Percentiles rank a stretch among this genome's conserved stretches.
Evolutionary conservation across 1,140 invertebrate genomes (phyloP).

Genomic region (Pogonomyrmex barbatus): DNA sequence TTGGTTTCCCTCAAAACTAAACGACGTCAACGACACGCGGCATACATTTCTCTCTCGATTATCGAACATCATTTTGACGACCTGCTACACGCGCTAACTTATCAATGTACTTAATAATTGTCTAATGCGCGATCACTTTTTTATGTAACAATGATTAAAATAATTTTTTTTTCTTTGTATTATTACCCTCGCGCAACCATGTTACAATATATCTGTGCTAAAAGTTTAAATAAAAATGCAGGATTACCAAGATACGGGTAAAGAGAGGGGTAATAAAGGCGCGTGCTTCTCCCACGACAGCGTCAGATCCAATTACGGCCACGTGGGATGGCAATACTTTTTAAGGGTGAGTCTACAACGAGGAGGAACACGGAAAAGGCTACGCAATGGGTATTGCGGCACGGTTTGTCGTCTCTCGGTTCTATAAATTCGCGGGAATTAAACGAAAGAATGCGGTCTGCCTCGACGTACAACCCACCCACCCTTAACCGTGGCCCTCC

Average conservation of each 20-base stretch:
- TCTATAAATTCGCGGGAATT: constrained; percentile 86
- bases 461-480: constrained; percentile 83
- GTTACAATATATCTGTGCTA: background rate
- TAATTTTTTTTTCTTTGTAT: background rate
- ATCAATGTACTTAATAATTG: background rate
- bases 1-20: constrained; percentile 57
- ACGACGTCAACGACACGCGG: constrained; percentile 59
- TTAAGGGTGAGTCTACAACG: constrained; percentile 79
- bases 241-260: constrained; percentile 39
- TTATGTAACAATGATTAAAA: background rate
- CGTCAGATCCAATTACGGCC: constrained; percentile 83
- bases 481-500: constrained; percentile 76
- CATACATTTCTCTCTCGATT: constrained; percentile 62
- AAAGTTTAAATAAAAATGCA: constrained; percentile 24
- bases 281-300: constrained; percentile 67
- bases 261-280: constrained; percentile 70
- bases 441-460: constrained; percentile 87
- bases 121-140: background rate
- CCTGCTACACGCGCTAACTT: background rate
- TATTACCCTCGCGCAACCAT: background rate
- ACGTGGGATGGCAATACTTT: constrained; percentile 81
- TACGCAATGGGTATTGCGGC: constrained; percentile 71
- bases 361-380: constrained; percentile 74
- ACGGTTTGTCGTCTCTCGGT: constrained; percentile 81
- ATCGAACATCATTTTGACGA: constrained; percentile 13